Evolutionary conservation across 2,113 vertebrate species (phyloP).

Genomic region (Pseudopipra pipra): DNA sequence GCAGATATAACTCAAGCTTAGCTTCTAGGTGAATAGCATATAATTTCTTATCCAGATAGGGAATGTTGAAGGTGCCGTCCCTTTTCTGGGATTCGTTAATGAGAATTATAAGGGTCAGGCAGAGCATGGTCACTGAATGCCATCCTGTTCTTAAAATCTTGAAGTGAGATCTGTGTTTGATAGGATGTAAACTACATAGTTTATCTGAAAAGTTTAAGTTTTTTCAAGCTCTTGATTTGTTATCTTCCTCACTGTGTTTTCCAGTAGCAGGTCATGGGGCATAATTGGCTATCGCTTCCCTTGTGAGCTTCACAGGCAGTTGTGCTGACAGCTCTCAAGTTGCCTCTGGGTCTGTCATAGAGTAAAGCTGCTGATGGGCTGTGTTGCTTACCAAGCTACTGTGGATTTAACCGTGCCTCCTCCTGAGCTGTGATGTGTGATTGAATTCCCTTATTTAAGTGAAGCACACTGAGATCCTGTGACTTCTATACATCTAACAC

Average conservation of each 20-base stretch:
- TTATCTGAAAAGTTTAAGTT: background rate
- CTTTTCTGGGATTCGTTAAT: background rate
- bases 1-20: background rate
- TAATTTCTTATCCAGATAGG: background rate
- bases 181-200: background rate
- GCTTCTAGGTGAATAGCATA: background rate
- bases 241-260: slow-evolving; percentile 21
- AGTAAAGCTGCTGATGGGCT: slow-evolving; percentile 35
- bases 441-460: slow-evolving; percentile 26
- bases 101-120: background rate
- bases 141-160: background rate
- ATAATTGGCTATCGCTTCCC: slow-evolving; percentile 38
- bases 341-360: slow-evolving; percentile 55
- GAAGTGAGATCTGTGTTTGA: background rate
- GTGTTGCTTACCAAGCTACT: slow-evolving; percentile 20
- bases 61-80: background rate
- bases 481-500: background rate
- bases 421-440: background rate
- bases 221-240: slow-evolving; percentile 31
- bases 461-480: background rate
- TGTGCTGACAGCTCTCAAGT: slow-evolving; percentile 34
- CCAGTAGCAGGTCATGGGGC: slow-evolving; percentile 1
- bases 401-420: background rate
- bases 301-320: slow-evolving; percentile 30
- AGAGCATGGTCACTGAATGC: background rate